phyloP scores from a whole-genome alignment of 2,888 invertebrate genomes.

The Trichacis sp. region DNA sequence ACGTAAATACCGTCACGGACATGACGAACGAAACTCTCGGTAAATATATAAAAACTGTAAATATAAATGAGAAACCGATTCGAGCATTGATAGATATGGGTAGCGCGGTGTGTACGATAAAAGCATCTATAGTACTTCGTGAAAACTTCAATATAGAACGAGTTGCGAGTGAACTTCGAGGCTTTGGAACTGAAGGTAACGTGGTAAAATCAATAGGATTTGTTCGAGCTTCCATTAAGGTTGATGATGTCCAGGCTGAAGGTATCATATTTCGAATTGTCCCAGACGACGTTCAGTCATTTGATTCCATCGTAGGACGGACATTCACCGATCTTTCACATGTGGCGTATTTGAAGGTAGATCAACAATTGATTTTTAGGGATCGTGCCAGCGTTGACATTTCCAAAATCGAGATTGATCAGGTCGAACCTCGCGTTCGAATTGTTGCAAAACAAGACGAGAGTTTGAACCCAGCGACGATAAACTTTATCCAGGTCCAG shows the following conservation, averaged over 20 bases:
- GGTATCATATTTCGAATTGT: too few relatives aligned
- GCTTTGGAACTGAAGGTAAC: slow-evolving; percentile 19
- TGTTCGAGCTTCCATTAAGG: slow-evolving; percentile 10
- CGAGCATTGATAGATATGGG: slow-evolving; percentile 37
- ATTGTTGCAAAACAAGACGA: too few relatives aligned
- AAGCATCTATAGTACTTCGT: slow-evolving; percentile 20
- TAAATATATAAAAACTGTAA: slow-evolving; percentile 11
- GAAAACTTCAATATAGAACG: slow-evolving; percentile 11
- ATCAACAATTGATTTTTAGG: too few relatives aligned
- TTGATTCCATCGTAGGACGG: too few relatives aligned
- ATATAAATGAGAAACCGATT: neutral
- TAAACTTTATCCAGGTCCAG: too few relatives aligned
- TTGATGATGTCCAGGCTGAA: slow-evolving; percentile 35
- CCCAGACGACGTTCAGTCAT: too few relatives aligned
- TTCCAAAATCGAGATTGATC: too few relatives aligned
- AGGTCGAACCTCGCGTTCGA: too few relatives aligned
- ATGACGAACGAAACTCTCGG: neutral
- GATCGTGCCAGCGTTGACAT: too few relatives aligned
- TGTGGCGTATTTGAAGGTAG: too few relatives aligned
- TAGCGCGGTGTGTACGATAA: slow-evolving; percentile 38
- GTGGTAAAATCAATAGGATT: slow-evolving; percentile 24
- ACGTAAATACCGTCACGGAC: neutral
- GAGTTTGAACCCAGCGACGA: too few relatives aligned
- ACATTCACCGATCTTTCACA: too few relatives aligned
- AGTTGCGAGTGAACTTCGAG: slow-evolving; percentile 10